phyloP scores from a whole-genome alignment of 2,888 invertebrate species.

The Rapana venosa region DNA sequence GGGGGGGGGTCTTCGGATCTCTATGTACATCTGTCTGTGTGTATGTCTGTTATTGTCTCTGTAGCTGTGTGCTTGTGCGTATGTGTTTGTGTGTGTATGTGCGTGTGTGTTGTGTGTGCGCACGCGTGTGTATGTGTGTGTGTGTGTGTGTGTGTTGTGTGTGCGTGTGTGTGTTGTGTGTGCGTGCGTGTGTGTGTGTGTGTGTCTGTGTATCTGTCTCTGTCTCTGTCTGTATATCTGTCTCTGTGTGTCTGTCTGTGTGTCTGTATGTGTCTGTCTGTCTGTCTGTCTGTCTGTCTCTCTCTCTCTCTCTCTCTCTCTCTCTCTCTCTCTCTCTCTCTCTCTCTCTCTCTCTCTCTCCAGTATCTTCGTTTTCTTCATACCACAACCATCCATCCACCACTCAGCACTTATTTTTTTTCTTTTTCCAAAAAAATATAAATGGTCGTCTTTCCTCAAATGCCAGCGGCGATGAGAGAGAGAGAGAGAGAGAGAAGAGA shows the following conservation, averaged over 20 bases:
- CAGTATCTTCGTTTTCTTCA: too few species aligned
- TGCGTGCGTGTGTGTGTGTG: too few species aligned
- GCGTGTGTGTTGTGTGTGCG: neutral
- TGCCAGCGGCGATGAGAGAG: too few species aligned
- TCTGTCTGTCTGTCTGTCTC: neutral
- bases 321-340: neutral
- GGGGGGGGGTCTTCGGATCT: too few species aligned
- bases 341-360: neutral
- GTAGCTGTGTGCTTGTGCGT: neutral
- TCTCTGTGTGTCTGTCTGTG: neutral
- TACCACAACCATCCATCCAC: too few species aligned
- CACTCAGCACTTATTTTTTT: neutral
- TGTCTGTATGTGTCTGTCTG: neutral
- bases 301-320: neutral
- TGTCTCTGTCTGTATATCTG: neutral
- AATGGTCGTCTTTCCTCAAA: too few species aligned
- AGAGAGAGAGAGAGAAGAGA: too few species aligned
- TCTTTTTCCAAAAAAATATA: neutral
- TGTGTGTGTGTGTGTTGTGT: too few species aligned
- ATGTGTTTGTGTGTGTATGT: neutral
- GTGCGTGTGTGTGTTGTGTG: too few species aligned
- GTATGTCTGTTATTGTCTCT: too few species aligned
- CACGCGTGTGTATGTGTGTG: too few species aligned
- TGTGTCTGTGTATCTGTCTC: neutral
- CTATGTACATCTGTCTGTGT: too few species aligned